Conservation (phyloP, 1,140 invertebrate genomes). For the Teleogryllus occipitalis region DNA sequence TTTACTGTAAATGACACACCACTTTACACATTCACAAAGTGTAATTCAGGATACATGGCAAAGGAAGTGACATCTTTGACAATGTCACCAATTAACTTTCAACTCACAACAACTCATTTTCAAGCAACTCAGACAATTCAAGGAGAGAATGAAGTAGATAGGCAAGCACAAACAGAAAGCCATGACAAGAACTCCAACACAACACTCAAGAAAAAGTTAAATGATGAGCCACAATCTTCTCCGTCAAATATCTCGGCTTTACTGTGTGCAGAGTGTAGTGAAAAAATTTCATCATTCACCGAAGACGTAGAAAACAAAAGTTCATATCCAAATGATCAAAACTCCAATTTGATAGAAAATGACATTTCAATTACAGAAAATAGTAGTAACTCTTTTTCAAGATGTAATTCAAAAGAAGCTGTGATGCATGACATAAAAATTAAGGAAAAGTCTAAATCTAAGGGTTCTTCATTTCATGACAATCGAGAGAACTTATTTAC, state of each 20-base stretch:
- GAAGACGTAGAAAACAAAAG: not conserved
- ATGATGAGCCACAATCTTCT: not conserved
- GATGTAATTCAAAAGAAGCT: too few species aligned
- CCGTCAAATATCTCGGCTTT: not conserved
- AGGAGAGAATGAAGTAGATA: not conserved
- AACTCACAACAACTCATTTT: not conserved
- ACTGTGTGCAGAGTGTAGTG: not conserved
- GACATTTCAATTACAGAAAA: too few species aligned
- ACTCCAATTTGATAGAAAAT: too few species aligned
- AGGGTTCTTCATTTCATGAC: too few species aligned
- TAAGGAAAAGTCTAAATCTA: too few species aligned
- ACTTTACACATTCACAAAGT: not conserved
- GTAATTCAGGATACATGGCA: not conserved
- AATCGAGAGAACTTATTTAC: too few species aligned
- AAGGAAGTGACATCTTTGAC: not conserved
- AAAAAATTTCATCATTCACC: not conserved
- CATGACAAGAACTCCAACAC: too few species aligned
- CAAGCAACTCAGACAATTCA: not conserved
- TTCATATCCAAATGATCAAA: not conserved
- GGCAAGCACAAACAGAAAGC: too few species aligned
- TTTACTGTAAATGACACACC: not conserved
- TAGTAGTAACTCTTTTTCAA: too few species aligned
- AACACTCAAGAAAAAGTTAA: not conserved
- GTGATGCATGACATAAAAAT: too few species aligned
- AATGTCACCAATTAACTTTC: not conserved